Evolutionary conservation across 2,113 vertebrate species (phyloP).

Genomic region (Girardinichthys multiradiatus): DNA sequence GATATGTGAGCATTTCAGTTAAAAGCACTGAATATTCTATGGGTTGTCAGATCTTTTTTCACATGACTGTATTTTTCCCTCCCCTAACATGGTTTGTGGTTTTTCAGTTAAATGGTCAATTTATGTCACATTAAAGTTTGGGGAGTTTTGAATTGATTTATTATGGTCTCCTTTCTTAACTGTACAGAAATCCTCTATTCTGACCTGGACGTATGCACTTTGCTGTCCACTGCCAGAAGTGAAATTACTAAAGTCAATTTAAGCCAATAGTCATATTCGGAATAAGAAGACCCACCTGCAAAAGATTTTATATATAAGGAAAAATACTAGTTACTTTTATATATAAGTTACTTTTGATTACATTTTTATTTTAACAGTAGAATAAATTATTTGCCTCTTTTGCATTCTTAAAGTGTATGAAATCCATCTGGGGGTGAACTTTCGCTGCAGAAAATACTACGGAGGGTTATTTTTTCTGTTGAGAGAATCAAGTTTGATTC

Average conservation of each 20-base stretch:
- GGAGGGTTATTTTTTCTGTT: slow-evolving; percentile 10
- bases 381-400: not conserved
- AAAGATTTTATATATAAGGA: too few species aligned
- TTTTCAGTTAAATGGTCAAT: not conserved
- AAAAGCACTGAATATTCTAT: too few species aligned
- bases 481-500: slow-evolving; percentile 45
- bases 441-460: slow-evolving; percentile 37
- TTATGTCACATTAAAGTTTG: not conserved
- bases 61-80: too few species aligned
- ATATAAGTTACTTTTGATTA: too few species aligned
- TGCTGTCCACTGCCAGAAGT: not conserved
- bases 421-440: slow-evolving; percentile 57
- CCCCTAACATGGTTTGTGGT: too few species aligned
- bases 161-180: not conserved
- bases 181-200: not conserved
- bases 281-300: too few species aligned
- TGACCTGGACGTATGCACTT: not conserved
- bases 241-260: not conserved
- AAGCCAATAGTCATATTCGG: not conserved
- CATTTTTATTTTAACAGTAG: not conserved
- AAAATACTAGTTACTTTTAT: too few species aligned
- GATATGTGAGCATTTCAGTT: too few species aligned
- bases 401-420: slow-evolving; percentile 28
- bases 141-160: not conserved
- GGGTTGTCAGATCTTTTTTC: too few species aligned